Evolutionary conservation across 1,140 invertebrate species (phyloP), one percentile per base, ranked within the genome.

Genomic region (Coenobita brevimanus): DNA sequence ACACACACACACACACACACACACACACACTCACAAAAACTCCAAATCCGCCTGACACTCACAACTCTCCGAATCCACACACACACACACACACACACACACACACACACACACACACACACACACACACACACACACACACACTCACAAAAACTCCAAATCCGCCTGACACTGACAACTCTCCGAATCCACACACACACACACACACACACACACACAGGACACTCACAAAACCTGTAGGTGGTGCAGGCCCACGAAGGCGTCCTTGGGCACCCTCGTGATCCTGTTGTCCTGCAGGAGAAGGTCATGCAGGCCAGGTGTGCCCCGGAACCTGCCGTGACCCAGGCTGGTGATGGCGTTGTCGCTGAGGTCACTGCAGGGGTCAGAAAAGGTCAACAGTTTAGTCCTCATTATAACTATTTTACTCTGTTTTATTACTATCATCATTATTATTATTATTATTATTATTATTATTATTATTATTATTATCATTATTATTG

Each of bases 181-280:
- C n/a, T n/a, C n/a, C n/a, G n/a, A n/a, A n/a, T n/a, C n/a, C n/a
- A n/a, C n/a, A n/a, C n/a, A n/a, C n/a, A n/a, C 13, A 85, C 33
- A 21, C 30, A 90, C 80, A 2, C 10, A 57, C 43, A 30, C 73
- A 13, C 69, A 17, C 17, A 80, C 62, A 78, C 43, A 24, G 50
- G 13, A 82, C 76, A 96, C 97, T 96, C 94, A 98, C 97, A 99
- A 93, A 88, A 97, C 94, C 94, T 98, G 96, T 15, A 99, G 94
- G 82, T 94, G 95, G 3, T 93, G 92, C 80, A 98, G 94, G 87
- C 97, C 97, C 50, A 92, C 91, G 93, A 99, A 98, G 57, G 97
- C 95, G 91, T 97, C 95, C 62, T 94, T 93, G 0, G 96, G 95
- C 91, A 99, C 94, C 50, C 93, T 92, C 83, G 94, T 94, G 90